These are phyloP conservation scores for Drosophila baimaii DNA, from an alignment of 1,140 invertebrate species.

Conservation along the genomic window DNA sequence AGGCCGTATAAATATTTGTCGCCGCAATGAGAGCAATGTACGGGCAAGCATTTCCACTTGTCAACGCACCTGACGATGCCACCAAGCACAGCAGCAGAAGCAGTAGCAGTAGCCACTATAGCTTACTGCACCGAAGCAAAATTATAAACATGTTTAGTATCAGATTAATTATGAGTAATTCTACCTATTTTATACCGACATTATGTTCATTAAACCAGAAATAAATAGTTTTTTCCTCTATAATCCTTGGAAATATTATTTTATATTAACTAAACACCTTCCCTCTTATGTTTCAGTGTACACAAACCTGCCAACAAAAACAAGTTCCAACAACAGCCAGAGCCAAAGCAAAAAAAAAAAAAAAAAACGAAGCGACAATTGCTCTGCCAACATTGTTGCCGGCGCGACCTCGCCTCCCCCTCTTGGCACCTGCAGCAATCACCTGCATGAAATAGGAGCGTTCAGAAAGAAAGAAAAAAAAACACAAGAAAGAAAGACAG, in stretches of 20 bases:
- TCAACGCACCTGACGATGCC: slow-evolving; percentile 68
- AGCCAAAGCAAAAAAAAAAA: too few species aligned
- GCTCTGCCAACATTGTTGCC: slow-evolving; percentile 65
- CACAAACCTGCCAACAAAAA: slow-evolving; percentile 28
- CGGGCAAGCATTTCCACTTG: slow-evolving; percentile 77
- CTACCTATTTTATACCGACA: too few species aligned
- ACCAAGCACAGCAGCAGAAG: slow-evolving; percentile 23
- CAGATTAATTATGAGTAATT: background rate
- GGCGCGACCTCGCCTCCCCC: slow-evolving; percentile 23
- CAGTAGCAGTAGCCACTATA: slow-evolving; percentile 3
- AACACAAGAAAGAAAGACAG: slow-evolving; percentile 1
- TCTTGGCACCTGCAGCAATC: slow-evolving; percentile 17
- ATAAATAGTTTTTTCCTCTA: background rate
- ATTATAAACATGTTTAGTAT: background rate
- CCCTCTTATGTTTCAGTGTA: background rate
- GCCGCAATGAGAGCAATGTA: slow-evolving; percentile 78
- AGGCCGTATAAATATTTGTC: slow-evolving; percentile 74
- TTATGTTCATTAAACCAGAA: background rate
- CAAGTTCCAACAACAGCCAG: slow-evolving; percentile 37
- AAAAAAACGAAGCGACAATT: slow-evolving; percentile 39
- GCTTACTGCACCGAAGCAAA: background rate
- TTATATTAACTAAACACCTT: background rate
- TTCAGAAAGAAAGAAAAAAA: slow-evolving; percentile 10
- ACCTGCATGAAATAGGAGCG: slow-evolving; percentile 46
- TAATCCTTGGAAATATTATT: background rate